These are phyloP conservation scores for Drosophila parabipectinata DNA, from an alignment of 1,140 invertebrate genomes.

Conservation along the genomic window DNA sequence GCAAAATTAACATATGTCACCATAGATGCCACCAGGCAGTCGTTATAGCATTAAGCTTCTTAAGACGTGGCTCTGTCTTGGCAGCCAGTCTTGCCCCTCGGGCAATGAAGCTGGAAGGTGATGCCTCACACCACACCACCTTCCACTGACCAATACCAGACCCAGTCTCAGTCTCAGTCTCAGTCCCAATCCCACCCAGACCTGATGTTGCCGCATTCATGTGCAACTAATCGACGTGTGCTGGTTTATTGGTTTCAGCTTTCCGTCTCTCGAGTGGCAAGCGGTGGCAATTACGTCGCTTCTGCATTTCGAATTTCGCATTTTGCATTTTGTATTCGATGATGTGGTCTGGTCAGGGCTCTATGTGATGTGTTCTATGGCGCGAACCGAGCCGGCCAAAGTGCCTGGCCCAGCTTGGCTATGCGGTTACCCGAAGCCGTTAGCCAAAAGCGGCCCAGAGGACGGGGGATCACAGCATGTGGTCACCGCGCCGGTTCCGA, in stretches of 20 bases:
- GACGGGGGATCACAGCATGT: conserved; percentile 53
- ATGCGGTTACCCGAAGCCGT: conserved; percentile 62
- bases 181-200: too few relatives aligned
- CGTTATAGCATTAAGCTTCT: conserved; percentile 51
- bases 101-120: background rate
- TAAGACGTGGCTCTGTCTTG: conserved; percentile 59
- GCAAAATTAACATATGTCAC: conserved; percentile 4
- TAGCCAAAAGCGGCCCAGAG: conserved; percentile 28
- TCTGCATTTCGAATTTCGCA: conserved; percentile 66
- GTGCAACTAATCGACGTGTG: conserved; percentile 75
- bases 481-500: conserved; percentile 29
- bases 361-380: background rate
- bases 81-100: conserved; percentile 5
- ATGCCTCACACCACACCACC: conserved; percentile 4
- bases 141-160: background rate
- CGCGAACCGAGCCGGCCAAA: conserved; percentile 16
- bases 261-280: conserved; percentile 28
- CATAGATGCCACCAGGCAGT: conserved; percentile 3
- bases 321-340: conserved; percentile 60
- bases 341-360: conserved; percentile 59
- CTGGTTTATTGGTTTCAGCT: conserved; percentile 71
- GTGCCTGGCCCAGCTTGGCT: conserved; percentile 49
- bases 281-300: conserved; percentile 68
- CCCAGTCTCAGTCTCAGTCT: background rate
- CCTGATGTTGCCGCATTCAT: conserved; percentile 59